Conservation (phyloP, 2,113 vertebrate genomes). For the Cariama cristata region DNA sequence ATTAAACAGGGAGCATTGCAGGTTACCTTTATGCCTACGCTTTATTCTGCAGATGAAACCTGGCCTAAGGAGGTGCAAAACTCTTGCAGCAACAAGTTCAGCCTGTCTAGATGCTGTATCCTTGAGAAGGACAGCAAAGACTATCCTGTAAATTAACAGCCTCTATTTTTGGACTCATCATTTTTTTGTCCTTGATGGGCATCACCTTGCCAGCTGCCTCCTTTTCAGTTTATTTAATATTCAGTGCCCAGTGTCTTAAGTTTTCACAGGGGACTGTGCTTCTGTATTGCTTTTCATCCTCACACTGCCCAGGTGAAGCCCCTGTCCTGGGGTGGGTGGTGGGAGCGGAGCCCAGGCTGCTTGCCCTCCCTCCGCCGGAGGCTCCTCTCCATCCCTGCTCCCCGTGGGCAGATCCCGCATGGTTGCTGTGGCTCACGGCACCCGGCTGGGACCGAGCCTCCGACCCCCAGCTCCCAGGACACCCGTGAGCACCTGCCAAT, state of each 20-base stretch:
- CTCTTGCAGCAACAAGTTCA: constrained; percentile 26
- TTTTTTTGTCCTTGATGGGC: constrained; percentile 52
- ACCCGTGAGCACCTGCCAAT: background rate
- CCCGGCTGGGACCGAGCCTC: rapidly evolving
- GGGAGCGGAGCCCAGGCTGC: background rate
- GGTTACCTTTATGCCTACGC: background rate
- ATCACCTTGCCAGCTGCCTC: constrained; percentile 47
- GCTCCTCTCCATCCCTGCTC: background rate
- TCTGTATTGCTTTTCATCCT: background rate
- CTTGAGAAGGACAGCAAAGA: constrained; percentile 34
- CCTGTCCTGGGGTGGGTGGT: rapidly evolving
- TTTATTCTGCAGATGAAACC: background rate
- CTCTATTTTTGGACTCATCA: constrained; percentile 37
- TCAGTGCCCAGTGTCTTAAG: background rate
- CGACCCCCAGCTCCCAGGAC: background rate
- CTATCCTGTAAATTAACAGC: constrained; percentile 50
- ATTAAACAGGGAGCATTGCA: rapidly evolving
- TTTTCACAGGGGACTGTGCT: background rate
- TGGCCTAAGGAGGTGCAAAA: background rate
- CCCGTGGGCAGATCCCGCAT: background rate
- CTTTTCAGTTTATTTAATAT: background rate
- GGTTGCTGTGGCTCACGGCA: background rate
- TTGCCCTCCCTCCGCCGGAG: rapidly evolving
- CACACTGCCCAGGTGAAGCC: background rate
- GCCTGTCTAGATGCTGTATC: background rate